A percentile compares a stretch with the other conserved stretches of the same genome.
phyloP scores from a whole-genome alignment of 2,113 vertebrate genomes.

The Jaculus jaculus region DNA sequence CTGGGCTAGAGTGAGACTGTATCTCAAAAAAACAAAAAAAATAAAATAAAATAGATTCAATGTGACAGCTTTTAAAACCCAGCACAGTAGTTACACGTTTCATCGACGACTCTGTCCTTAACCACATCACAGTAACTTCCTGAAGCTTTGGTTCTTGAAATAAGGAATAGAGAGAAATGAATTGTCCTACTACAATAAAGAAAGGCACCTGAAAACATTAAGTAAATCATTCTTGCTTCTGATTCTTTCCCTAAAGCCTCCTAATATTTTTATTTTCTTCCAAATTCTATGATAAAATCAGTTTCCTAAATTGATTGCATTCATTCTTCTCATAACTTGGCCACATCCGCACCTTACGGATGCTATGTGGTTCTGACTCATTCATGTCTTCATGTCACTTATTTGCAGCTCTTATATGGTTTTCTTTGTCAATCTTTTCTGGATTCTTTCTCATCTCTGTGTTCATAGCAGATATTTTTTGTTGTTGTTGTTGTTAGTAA shows the following conservation, averaged over 20 bases:
- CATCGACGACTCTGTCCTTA: background rate
- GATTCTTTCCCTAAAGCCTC: background rate
- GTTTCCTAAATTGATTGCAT: background rate
- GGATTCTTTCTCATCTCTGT: background rate
- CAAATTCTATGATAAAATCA: background rate
- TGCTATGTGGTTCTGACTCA: background rate
- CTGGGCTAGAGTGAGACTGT: too few relatives aligned
- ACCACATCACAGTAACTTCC: slow-evolving; percentile 9
- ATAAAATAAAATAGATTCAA: too few relatives aligned
- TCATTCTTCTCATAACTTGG: background rate
- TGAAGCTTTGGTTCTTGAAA: background rate
- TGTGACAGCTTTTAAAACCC: too few relatives aligned
- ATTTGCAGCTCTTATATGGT: too few relatives aligned
- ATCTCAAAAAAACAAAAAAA: too few relatives aligned
- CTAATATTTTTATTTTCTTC: background rate
- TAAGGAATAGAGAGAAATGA: slow-evolving; percentile 8
- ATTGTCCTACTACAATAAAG: background rate
- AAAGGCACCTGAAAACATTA: background rate
- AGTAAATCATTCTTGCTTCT: background rate
- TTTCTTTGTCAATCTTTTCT: background rate
- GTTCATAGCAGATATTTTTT: background rate
- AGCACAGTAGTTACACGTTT: background rate
- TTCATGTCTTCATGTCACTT: background rate
- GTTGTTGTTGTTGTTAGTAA: slow-evolving; percentile 9
- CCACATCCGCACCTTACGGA: background rate